Evolutionary conservation across 2,797 vertebrate genomes (phyloP), one percentile per base, ranked within the genome.

Genomic region (Taenioides sp.): DNA sequence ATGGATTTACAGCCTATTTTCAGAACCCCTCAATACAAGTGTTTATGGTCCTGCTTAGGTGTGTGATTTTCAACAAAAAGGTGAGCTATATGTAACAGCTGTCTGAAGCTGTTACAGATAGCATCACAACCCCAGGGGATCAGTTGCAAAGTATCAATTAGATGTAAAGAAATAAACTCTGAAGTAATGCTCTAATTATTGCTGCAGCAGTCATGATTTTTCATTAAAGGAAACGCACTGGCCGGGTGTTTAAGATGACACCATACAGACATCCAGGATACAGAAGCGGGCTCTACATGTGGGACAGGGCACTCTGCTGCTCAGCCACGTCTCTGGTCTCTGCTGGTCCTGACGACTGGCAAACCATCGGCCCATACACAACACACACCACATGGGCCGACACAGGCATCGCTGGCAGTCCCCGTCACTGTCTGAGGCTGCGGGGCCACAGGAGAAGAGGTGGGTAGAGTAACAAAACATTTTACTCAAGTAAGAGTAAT

Each of bases 311-410:
- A 96, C 97, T n/a, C 88, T 92, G 91, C 95, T 97, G 0, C 96
- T 94, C 65, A 99, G 90, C 97, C 97, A 99, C 5, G 96, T 98
- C 84, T 98, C 96, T 0, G 96, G 96, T 78, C 88, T 95, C 72
- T 96, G 95, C 86, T 97, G 96, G 71, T 98, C 96, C 82, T 98
- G 97, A 0, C 96, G 95, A 85, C 97, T 98, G 76, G 97, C 96
- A 0, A 99, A 99, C 97, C 97, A 99, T 64, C 96, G 96, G 25
- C 97, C 97, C 94, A 99, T 92, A 82, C 97, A 99, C 16, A 94
- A 95, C 40, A 98, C 87, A 80, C 97, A 99, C 97, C 97, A 99
- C 97, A 98, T 98, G 60, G 97, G 97, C 20, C 96, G 95, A 77
- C 97, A 99, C 86, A 94, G 95, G 80, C 97, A 98, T 71, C 91